These are phyloP conservation scores for Petrolisthes cinctipes DNA, from an alignment of 2,888 invertebrate species.

Conservation along the genomic window DNA sequence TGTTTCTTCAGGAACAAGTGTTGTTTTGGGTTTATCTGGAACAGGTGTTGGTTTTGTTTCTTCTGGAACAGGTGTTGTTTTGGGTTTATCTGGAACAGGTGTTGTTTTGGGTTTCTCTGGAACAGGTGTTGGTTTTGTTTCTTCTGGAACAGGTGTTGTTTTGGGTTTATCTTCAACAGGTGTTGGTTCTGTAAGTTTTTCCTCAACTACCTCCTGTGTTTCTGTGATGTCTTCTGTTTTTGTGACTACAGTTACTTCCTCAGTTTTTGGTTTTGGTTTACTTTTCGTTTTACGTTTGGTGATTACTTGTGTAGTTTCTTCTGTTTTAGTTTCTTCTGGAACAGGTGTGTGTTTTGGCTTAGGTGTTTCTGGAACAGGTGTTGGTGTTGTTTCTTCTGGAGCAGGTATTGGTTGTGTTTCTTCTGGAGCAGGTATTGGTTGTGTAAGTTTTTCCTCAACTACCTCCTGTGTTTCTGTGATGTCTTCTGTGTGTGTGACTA, in stretches of 20 bases:
- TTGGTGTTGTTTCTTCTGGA: too few species aligned
- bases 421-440: background rate
- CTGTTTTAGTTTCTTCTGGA: background rate
- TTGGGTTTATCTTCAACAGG: background rate
- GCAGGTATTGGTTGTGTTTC: background rate
- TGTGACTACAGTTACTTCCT: background rate
- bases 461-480: background rate
- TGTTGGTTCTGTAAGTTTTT: background rate
- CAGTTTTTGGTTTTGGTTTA: background rate
- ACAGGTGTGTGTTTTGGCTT: slow-evolving; percentile 6
- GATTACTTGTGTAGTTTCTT: background rate
- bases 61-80: slow-evolving; percentile 9
- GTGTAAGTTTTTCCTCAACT: background rate
- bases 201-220: background rate
- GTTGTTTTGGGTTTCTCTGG: background rate
- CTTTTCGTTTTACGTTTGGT: background rate
- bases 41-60: slow-evolving; percentile 19
- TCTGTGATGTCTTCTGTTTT: background rate
- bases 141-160: background rate
- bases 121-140: slow-evolving; percentile 11
- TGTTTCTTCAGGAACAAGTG: background rate
- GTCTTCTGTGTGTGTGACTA: background rate
- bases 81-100: background rate
- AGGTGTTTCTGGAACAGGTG: background rate
- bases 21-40: slow-evolving; percentile 15